phyloP scores from a whole-genome alignment of 2,113 vertebrate genomes.

The Euleptes europaea region DNA sequence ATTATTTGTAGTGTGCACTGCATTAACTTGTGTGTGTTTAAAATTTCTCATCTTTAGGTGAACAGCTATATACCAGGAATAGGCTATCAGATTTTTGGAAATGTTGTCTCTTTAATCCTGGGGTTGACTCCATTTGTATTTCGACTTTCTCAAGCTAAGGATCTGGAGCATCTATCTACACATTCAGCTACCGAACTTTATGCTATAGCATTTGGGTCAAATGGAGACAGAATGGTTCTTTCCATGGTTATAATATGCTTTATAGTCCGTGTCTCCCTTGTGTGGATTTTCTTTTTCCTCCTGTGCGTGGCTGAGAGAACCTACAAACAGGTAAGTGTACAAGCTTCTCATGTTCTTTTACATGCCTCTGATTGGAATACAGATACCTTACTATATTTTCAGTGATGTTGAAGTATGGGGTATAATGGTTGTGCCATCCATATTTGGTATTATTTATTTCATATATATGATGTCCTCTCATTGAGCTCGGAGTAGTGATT shows the following conservation, averaged over 20 bases:
- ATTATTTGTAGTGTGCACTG: background rate
- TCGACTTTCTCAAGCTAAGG: slow-evolving; percentile 89
- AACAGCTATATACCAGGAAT: slow-evolving; percentile 93
- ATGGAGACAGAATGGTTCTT: slow-evolving; percentile 82
- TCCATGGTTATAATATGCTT: slow-evolving; percentile 93
- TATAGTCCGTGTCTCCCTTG: slow-evolving; percentile 90
- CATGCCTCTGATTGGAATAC: background rate
- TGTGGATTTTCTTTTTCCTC: slow-evolving; percentile 99
- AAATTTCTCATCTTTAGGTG: slow-evolving; percentile 77
- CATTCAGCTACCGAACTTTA: slow-evolving; percentile 87
- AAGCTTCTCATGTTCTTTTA: background rate
- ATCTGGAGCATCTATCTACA: slow-evolving; percentile 86
- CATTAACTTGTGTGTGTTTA: background rate
- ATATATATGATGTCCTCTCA: background rate
- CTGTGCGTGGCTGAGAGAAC: slow-evolving; percentile 97
- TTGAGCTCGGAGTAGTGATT: background rate
- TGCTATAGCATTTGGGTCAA: slow-evolving; percentile 85
- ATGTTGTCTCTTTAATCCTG: slow-evolving; percentile 87
- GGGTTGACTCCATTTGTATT: slow-evolving; percentile 91
- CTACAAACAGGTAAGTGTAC: slow-evolving; percentile 90
- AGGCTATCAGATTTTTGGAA: slow-evolving; percentile 97
- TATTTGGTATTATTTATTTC: background rate
- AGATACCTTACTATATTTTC: slow-evolving; percentile 9
- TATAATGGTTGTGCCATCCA: background rate
- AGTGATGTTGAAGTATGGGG: too few species aligned